Percentiles rank a stretch among this genome's conserved stretches.
Evolutionary conservation across 2,113 vertebrate species (phyloP).

Genomic region (Lophochroa leadbeateri): DNA sequence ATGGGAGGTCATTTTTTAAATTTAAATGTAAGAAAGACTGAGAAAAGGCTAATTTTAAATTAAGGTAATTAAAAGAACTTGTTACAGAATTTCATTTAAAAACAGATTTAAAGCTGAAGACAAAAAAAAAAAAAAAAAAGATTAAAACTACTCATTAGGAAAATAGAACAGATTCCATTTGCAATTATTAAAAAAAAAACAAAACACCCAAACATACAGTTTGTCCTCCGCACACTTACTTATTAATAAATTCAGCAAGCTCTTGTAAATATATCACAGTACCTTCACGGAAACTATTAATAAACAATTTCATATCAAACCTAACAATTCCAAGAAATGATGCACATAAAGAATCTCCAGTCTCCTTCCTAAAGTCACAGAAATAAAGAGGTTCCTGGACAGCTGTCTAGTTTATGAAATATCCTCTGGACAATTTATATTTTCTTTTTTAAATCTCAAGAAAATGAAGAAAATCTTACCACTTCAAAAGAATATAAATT

Average conservation of each 20-base stretch:
- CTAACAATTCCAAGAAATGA: not conserved
- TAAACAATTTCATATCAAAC: not conserved
- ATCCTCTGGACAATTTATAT: not conserved
- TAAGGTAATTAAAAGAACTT: not conserved
- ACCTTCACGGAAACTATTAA: not conserved
- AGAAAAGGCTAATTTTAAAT: not conserved
- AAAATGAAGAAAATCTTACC: not conserved
- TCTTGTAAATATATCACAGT: not conserved
- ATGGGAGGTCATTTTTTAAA: not conserved
- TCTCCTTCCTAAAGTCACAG: not conserved
- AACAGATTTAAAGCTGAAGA: not conserved
- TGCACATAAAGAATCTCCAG: not conserved
- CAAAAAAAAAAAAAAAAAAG: not conserved
- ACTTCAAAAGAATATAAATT: constrained; percentile 58
- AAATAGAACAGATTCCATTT: not conserved
- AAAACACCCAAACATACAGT: not conserved
- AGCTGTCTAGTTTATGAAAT: not conserved
- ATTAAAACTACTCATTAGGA: not conserved
- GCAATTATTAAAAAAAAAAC: not conserved
- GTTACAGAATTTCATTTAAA: not conserved
- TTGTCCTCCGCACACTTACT: not conserved
- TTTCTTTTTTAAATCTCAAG: not conserved
- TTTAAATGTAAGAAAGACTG: not conserved
- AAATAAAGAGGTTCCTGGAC: not conserved
- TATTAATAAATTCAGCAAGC: not conserved